Percentiles rank a stretch among this genome's conserved stretches.
These are phyloP conservation scores for Cavia aperea DNA, from an alignment of 2,113 vertebrate species.

Conservation along the genomic window DNA sequence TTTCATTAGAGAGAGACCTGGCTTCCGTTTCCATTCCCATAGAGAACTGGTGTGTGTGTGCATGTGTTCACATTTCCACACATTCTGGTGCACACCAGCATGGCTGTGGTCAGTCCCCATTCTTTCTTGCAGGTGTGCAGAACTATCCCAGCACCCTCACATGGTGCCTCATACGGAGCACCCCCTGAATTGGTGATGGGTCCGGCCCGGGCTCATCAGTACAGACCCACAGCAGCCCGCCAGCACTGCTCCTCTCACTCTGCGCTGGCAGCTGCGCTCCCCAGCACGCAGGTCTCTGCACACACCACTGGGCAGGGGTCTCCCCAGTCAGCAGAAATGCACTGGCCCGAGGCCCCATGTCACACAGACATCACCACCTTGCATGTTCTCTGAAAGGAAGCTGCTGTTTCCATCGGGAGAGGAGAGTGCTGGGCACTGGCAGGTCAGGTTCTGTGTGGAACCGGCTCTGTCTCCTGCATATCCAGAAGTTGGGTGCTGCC, in stretches of 20 bases:
- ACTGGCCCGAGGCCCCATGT: not conserved
- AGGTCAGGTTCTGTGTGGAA: constrained; percentile 2
- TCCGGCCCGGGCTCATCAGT: constrained; percentile 6
- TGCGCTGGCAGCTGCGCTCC: not conserved
- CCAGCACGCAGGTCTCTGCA: not conserved
- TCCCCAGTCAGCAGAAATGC: not conserved
- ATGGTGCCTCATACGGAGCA: not conserved
- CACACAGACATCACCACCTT: not conserved
- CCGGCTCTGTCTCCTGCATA: not conserved
- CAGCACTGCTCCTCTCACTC: not conserved
- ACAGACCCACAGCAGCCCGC: not conserved
- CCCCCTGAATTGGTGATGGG: not conserved
- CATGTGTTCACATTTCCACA: not conserved
- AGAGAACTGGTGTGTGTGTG: not conserved
- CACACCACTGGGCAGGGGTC: not conserved
- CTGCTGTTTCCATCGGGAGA: not conserved
- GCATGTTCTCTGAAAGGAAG: not conserved
- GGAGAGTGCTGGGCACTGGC: too few species aligned
- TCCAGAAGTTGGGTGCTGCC: not conserved
- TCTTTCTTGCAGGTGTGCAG: not conserved
- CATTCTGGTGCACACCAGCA: not conserved
- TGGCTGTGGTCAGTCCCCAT: not conserved
- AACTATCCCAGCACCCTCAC: not conserved
- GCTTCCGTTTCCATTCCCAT: not conserved
- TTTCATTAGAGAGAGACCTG: not conserved